Evolutionary conservation across 2,113 vertebrate genomes (phyloP).

Genomic region (Balaeniceps rex): DNA sequence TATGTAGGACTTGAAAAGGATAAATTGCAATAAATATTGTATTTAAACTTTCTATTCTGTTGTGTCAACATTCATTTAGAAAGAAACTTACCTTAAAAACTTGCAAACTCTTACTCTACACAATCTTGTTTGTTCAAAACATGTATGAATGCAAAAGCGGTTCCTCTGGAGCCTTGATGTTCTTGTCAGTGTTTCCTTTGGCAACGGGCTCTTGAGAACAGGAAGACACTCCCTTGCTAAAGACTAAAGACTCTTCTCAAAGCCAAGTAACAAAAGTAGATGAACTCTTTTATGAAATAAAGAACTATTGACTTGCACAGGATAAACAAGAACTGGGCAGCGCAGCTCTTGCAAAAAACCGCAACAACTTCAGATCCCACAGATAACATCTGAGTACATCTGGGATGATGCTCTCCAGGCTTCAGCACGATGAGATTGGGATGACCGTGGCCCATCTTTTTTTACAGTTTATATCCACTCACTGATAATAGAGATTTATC

Average conservation of each 20-base stretch:
- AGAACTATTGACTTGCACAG: conserved; percentile 20
- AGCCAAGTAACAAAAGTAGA: conserved; percentile 67
- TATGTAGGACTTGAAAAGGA: neutral
- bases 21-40: conserved; percentile 26
- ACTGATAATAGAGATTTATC: neutral
- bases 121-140: neutral
- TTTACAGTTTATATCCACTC: neutral
- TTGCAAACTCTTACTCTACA: neutral
- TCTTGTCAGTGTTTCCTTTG: conserved; percentile 72
- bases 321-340: conserved; percentile 60
- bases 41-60: conserved; percentile 13
- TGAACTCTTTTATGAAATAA: conserved; percentile 33
- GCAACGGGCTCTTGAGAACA: conserved; percentile 69
- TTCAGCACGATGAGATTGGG: neutral
- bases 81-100: neutral
- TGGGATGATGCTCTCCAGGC: neutral
- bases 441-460: neutral
- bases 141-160: neutral
- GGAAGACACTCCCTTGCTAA: conserved; percentile 73
- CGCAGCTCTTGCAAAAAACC: neutral
- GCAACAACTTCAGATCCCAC: neutral
- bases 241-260: conserved; percentile 61
- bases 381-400: neutral
- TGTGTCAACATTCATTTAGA: neutral
- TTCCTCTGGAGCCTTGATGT: conserved; percentile 59